phyloP scores from a whole-genome alignment of 2,888 invertebrate genomes.

The Cecidostiba fungosa region DNA sequence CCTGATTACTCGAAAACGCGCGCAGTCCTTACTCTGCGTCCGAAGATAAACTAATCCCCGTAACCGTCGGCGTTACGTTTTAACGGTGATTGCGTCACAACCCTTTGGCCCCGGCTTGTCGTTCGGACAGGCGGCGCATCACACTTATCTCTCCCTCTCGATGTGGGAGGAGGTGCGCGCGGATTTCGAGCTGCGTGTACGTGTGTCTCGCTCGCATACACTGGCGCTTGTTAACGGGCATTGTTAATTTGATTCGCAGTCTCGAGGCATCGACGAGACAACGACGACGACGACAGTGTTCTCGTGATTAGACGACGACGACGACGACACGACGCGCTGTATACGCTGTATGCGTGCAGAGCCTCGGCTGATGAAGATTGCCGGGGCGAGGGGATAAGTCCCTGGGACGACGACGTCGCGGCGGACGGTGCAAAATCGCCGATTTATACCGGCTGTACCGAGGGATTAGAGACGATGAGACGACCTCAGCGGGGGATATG shows the following conservation, averaged over 20 bases:
- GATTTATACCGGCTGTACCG: conserved; percentile 27
- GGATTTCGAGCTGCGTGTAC: conserved; percentile 23
- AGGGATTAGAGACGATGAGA: conserved; percentile 35
- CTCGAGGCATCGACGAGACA: conserved; percentile 43
- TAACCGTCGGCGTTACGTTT: conserved; percentile 79
- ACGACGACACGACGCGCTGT: conserved; percentile 12
- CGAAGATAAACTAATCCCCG: conserved; percentile 80
- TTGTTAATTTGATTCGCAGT: conserved; percentile 73
- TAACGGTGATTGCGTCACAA: conserved; percentile 80
- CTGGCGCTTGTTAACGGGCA: conserved; percentile 74
- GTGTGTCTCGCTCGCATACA: conserved; percentile 15
- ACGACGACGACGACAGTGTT: conserved; percentile 27
- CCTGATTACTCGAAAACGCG: conserved; percentile 56
- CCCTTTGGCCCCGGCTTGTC: conserved; percentile 73
- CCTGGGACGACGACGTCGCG: neutral
- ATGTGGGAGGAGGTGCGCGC: conserved; percentile 50
- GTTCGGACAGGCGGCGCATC: conserved; percentile 79
- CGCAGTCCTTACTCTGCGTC: conserved; percentile 42
- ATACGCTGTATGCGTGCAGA: conserved; percentile 30
- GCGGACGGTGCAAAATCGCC: conserved; percentile 22
- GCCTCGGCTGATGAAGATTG: conserved; percentile 68
- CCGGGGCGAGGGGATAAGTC: conserved; percentile 44
- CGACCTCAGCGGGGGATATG: neutral
- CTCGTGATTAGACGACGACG: conserved; percentile 55
- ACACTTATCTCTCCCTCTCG: conserved; percentile 77